Evolutionary conservation across 2,888 invertebrate genomes (phyloP).

Genomic region (Ichneumon xanthorius): DNA sequence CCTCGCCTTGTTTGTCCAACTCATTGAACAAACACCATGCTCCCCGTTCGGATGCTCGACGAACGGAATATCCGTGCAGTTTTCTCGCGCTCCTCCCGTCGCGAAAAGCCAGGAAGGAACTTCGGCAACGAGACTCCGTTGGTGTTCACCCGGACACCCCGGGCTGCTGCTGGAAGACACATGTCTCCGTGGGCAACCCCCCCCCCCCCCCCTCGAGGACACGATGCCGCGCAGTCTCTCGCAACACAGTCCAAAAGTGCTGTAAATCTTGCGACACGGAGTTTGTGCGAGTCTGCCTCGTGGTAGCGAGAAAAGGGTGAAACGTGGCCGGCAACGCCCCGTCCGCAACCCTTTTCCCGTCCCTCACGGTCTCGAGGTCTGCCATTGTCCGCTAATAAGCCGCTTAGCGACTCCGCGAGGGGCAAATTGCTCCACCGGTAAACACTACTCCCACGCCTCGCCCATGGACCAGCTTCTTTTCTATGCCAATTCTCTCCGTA

Average conservation of each 20-base stretch:
- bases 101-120: constrained; percentile 37
- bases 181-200: constrained; percentile 65
- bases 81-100: constrained; percentile 60
- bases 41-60: constrained; percentile 25
- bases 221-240: constrained; percentile 31
- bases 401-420: constrained; percentile 79
- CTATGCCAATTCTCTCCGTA: constrained; percentile 1
- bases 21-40: constrained; percentile 70
- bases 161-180: constrained; percentile 70
- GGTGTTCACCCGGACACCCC: constrained; percentile 10
- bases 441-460: constrained; percentile 80
- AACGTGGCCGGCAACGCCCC: constrained; percentile 70
- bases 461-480: constrained; percentile 54
- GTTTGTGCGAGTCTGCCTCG: constrained; percentile 21
- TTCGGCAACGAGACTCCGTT: constrained; percentile 21
- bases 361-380: constrained; percentile 46
- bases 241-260: constrained; percentile 54
- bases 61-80: constrained; percentile 22
- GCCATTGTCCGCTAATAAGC: constrained; percentile 81
- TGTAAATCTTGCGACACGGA: constrained; percentile 75
- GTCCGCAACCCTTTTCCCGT: constrained; percentile 69
- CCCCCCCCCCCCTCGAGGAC: constrained; percentile 19
- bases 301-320: constrained; percentile 66
- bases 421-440: constrained; percentile 80
- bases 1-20: constrained; percentile 70